Evolutionary conservation across 2,113 vertebrate species (phyloP).

Genomic region (Smithornis capensis): DNA sequence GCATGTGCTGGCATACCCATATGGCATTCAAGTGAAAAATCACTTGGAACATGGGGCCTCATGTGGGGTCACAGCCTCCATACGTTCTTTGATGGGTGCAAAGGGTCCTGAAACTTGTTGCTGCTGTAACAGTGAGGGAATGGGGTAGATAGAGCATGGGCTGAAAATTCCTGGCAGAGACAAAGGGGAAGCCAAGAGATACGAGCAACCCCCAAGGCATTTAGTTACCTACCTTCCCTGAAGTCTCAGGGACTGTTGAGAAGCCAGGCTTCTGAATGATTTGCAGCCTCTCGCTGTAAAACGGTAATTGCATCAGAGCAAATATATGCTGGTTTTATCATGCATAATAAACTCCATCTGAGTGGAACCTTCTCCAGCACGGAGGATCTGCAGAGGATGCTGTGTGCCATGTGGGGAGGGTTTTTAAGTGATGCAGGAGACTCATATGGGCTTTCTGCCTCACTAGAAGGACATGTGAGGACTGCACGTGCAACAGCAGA

Average conservation of each 20-base stretch:
- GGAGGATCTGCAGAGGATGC: background rate
- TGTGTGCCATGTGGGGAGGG: background rate
- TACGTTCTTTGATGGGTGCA: slow-evolving; percentile 55
- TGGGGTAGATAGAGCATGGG: background rate
- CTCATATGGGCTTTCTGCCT: background rate
- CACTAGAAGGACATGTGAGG: background rate
- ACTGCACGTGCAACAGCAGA: background rate
- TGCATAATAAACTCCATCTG: background rate
- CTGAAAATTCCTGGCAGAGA: slow-evolving; percentile 13
- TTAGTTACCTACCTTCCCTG: background rate
- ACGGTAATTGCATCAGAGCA: background rate
- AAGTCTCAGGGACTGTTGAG: background rate
- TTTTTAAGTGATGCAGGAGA: background rate
- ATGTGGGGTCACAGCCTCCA: slow-evolving; percentile 48
- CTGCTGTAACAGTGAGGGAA: background rate
- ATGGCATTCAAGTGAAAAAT: slow-evolving; percentile 63
- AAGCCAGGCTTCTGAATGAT: background rate
- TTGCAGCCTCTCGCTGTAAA: slow-evolving; percentile 21
- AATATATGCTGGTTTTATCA: background rate
- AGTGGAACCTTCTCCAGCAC: background rate
- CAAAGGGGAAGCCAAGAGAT: background rate
- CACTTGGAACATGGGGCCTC: slow-evolving; percentile 50
- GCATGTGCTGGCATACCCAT: slow-evolving; percentile 59
- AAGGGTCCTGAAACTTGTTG: slow-evolving; percentile 55
- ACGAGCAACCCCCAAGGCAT: background rate